These are phyloP conservation scores for Calycopis cecrops DNA, from an alignment of 1,140 invertebrate genomes.

Conservation along the genomic window DNA sequence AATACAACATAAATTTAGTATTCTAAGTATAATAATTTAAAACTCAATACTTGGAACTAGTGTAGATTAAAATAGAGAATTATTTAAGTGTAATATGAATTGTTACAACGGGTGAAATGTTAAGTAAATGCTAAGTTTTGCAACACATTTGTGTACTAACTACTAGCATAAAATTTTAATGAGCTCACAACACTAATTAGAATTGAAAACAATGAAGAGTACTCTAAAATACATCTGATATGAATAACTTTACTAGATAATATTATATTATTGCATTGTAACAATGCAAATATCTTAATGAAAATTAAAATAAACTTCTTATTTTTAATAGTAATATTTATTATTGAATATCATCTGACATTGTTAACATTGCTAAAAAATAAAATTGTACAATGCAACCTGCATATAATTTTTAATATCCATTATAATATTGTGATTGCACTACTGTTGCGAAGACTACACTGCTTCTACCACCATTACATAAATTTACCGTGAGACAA, in stretches of 20 bases:
- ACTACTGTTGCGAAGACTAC: slow-evolving; percentile 72
- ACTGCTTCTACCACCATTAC: slow-evolving; percentile 61
- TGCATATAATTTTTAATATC: slow-evolving; percentile 68
- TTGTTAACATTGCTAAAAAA: slow-evolving; percentile 71
- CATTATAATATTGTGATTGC: slow-evolving; percentile 68
- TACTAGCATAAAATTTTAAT: slow-evolving; percentile 31
- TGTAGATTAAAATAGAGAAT: slow-evolving; percentile 60
- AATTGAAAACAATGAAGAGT: slow-evolving; percentile 17
- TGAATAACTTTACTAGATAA: slow-evolving; percentile 15
- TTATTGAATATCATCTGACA: slow-evolving; percentile 69
- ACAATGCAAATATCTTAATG: slow-evolving; percentile 38
- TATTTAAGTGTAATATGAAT: slow-evolving; percentile 34
- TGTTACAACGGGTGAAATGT: slow-evolving; percentile 44
- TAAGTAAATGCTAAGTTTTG: slow-evolving; percentile 47
- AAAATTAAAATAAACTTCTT: slow-evolving; percentile 66
- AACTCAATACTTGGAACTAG: slow-evolving; percentile 51
- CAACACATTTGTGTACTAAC: slow-evolving; percentile 41
- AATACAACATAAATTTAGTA: slow-evolving; percentile 64
- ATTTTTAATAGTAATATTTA: slow-evolving; percentile 69
- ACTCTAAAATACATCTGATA: slow-evolving; percentile 10
- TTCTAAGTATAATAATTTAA: slow-evolving; percentile 47
- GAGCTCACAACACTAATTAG: slow-evolving; percentile 15
- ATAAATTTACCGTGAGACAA: slow-evolving; percentile 50
- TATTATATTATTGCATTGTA: slow-evolving; percentile 10
- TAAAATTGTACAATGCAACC: slow-evolving; percentile 72